Percentiles rank a stretch among this genome's conserved stretches.
phyloP scores from a whole-genome alignment of 2,113 vertebrate species.

The Eublepharis macularius region DNA sequence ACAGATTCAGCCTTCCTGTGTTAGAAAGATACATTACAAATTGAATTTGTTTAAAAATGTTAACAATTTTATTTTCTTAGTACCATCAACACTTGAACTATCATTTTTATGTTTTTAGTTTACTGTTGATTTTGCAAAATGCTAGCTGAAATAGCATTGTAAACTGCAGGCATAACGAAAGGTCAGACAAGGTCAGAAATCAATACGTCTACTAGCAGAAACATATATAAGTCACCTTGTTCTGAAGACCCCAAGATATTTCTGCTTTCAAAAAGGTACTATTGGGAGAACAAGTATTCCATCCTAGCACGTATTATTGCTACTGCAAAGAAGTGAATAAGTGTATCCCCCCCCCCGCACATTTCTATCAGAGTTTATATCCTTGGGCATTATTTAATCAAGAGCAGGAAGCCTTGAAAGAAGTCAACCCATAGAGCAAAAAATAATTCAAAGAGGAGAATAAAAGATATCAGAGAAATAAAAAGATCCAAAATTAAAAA shows the following conservation, averaged over 20 bases:
- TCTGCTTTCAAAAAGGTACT: conserved; percentile 7
- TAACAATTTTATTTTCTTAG: conserved; percentile 33
- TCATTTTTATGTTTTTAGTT: conserved; percentile 28
- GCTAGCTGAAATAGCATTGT: accelerated
- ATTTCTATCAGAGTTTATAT: background rate
- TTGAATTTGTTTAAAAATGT: conserved; percentile 20
- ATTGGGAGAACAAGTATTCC: conserved; percentile 2
- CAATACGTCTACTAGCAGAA: background rate
- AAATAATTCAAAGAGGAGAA: background rate
- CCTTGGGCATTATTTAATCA: conserved; percentile 9
- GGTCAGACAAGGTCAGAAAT: conserved; percentile 9
- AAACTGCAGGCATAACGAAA: conserved; percentile 38
- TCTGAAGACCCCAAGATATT: background rate
- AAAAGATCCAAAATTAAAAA: background rate
- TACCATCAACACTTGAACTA: conserved; percentile 1
- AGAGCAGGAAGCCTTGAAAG: background rate
- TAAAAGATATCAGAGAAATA: background rate
- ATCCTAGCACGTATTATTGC: background rate
- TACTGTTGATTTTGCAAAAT: conserved; percentile 39
- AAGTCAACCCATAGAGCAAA: background rate
- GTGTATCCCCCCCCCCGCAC: background rate
- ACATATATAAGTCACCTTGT: background rate
- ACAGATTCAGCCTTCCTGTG: background rate
- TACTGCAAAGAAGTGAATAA: background rate
- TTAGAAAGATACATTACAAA: conserved; percentile 29